Evolutionary conservation across 1,140 invertebrate genomes (phyloP), one percentile per base, ranked within the genome.

Genomic region (Drosophila subobscura): DNA sequence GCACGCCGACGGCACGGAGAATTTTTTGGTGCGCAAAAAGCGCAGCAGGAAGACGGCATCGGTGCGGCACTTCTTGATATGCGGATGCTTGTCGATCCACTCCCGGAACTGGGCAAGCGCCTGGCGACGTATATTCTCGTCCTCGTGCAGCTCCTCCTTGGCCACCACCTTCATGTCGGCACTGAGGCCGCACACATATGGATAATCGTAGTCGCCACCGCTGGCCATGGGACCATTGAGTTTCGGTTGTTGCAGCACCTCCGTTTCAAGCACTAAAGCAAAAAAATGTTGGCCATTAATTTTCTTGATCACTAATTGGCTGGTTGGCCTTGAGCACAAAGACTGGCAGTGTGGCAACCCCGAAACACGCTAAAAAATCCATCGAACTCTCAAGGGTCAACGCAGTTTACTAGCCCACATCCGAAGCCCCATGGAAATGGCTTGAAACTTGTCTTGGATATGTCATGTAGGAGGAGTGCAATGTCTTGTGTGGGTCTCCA

Each of bases 11-110:
- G 96, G 95, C 12, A 98, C 93, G 41, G 96, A 96, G 90, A 97
- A 97, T 89, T 98, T 97, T 89, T 97, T 96, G 2, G 96, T 96
- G 12, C 97, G 93, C 1, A 98, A 93, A 83, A 98, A 98, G 44
- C 96, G 93, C 14, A 97, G 92, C 10, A 98, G 93, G 84, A 97
- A 98, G 7, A 94, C 93, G 0, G 95, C 91, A 91, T 97, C 96
- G 47, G 94, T 96, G 47, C 96, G 92, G 89, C 96, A 96, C 68
- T 93, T 94, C 71, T 94, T 95, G 29, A 97, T 96, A 8, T 93
- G 92, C 0, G 95, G 95, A 92, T 96, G 95, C 85, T 96, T 96
- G 2, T 92, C 89, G 47, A 96, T 96, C 94, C 96, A 96, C 56
- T 96, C 94, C 40, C 95, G 92, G 88, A 97, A 94, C 84, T 96